These are phyloP conservation scores for Drymodes brunneopygia DNA, from an alignment of 2,113 vertebrate genomes.

Conservation along the genomic window DNA sequence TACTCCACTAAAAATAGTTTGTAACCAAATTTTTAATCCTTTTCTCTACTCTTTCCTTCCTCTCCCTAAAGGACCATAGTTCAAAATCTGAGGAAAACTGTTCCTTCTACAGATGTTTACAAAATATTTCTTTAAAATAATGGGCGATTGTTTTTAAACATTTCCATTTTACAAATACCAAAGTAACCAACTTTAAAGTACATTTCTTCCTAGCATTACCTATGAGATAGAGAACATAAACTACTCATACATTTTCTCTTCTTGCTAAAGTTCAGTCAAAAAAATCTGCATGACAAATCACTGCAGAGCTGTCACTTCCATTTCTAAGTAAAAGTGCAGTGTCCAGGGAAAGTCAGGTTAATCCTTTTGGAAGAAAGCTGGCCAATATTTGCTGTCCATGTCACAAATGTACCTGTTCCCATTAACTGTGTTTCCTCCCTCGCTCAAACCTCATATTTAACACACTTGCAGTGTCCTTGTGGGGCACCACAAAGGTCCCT, in stretches of 20 bases:
- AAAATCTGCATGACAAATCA: neutral
- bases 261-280: neutral
- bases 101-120: neutral
- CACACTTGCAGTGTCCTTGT: neutral
- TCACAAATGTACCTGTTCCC: neutral
- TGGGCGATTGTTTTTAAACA: neutral
- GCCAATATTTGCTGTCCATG: neutral
- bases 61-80: neutral
- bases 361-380: neutral
- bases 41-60: neutral
- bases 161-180: neutral
- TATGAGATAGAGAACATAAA: neutral
- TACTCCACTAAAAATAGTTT: neutral
- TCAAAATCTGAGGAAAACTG: neutral
- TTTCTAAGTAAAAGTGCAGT: neutral
- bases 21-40: neutral
- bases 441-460: neutral
- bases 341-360: neutral
- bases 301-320: neutral
- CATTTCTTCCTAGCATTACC: neutral
- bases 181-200: neutral
- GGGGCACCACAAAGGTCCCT: neutral
- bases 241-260: neutral
- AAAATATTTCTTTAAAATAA: neutral
- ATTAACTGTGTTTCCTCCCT: neutral